A percentile compares a stretch with the other conserved stretches of the same genome.
Conservation (phyloP, 35 echinoderm and acorn worm genomes). For the Hemicentrotus pulcherrimus region DNA sequence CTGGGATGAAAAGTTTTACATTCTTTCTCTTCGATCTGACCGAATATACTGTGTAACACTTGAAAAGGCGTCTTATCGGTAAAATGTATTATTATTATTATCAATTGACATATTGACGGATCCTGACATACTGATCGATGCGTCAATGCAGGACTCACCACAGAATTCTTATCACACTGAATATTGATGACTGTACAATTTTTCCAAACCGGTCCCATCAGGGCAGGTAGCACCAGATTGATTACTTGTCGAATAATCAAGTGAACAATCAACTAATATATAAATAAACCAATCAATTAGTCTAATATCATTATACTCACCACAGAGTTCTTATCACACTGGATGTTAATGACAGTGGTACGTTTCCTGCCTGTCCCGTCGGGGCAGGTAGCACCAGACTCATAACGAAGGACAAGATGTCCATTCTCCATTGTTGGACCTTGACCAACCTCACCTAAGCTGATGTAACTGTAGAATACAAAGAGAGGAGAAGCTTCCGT, state of each 20-base stretch:
- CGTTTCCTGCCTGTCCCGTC: constrained; percentile 19
- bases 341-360: constrained; percentile 79
- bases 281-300: neutral
- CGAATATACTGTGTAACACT: too few species aligned
- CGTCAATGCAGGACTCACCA: constrained; percentile 57
- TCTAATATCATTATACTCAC: constrained; percentile 51
- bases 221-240: too few species aligned
- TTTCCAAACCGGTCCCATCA: too few species aligned
- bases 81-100: too few species aligned
- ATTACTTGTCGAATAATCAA: too few species aligned
- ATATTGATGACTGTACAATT: too few species aligned
- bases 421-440: constrained; percentile 74
- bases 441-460: constrained; percentile 69
- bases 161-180: constrained; percentile 55
- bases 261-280: too few species aligned
- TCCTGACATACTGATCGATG: too few species aligned
- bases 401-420: constrained; percentile 76
- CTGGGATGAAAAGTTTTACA: too few species aligned
- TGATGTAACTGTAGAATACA: constrained; percentile 61
- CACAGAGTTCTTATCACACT: constrained; percentile 83
- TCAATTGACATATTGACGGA: neutral
- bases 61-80: too few species aligned
- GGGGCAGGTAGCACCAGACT: constrained; percentile 61
- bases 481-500: neutral
- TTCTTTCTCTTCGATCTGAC: too few species aligned